phyloP scores from a whole-genome alignment of 1,140 invertebrate genomes.

The Apis laboriosa region DNA sequence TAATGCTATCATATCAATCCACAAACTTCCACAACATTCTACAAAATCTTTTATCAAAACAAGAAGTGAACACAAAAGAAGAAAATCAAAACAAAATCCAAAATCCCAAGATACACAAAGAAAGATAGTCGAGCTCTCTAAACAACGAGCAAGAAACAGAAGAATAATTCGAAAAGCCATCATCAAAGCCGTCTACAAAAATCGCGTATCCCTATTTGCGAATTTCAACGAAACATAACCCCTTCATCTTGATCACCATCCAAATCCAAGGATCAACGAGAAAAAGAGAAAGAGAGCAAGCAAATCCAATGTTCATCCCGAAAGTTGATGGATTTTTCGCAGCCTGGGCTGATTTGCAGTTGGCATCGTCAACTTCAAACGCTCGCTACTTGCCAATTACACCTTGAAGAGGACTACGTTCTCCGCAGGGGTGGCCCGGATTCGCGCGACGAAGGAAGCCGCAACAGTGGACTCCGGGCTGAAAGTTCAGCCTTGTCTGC shows the following conservation, averaged over 20 bases:
- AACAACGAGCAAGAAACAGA: background rate
- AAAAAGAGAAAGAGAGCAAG: background rate
- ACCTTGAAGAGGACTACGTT: constrained; percentile 4
- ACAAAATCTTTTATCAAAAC: background rate
- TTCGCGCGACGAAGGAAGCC: constrained; percentile 36
- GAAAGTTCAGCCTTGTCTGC: constrained; percentile 33
- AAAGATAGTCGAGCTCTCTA: too few species aligned
- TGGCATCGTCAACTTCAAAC: constrained; percentile 9
- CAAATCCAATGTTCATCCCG: background rate
- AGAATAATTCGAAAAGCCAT: background rate
- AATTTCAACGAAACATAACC: background rate
- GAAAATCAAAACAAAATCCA: too few species aligned
- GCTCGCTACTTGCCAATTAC: constrained; percentile 34
- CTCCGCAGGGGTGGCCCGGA: background rate
- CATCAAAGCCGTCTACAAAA: background rate
- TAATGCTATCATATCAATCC: too few species aligned
- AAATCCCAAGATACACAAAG: too few species aligned
- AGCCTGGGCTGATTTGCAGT: background rate
- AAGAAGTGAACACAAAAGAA: background rate
- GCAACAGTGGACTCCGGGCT: constrained; percentile 24
- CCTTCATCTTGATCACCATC: background rate
- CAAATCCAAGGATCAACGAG: background rate
- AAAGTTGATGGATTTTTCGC: constrained; percentile 18
- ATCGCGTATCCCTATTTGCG: background rate
- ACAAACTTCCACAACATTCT: too few species aligned